Conservation (phyloP, 2,797 vertebrate genomes). For the Euthynnus affinis region DNA sequence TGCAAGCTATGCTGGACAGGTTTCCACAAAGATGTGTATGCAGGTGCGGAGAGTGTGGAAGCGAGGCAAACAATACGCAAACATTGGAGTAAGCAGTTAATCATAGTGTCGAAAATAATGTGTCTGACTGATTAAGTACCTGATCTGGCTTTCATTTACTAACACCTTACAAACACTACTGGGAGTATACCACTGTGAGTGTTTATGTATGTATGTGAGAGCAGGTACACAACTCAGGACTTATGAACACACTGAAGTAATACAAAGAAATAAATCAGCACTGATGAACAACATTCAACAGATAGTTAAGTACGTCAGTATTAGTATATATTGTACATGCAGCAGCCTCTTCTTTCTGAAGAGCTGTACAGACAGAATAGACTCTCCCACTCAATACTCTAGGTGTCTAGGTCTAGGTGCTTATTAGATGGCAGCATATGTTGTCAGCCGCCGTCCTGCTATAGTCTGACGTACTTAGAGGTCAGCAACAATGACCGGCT, state of each 20-base stretch:
- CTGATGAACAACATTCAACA: neutral
- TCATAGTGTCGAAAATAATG: constrained; percentile 32
- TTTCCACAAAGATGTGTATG: neutral
- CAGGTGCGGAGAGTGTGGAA: constrained; percentile 11
- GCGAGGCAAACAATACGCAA: constrained; percentile 12
- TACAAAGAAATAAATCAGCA: neutral
- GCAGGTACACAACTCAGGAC: neutral
- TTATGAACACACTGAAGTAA: neutral
- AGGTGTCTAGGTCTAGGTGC: constrained; percentile 16
- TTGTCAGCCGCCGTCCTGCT: constrained; percentile 25
- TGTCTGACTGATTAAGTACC: constrained; percentile 29
- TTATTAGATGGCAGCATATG: constrained; percentile 39
- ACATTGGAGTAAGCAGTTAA: constrained; percentile 23
- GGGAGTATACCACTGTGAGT: neutral
- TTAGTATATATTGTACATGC: neutral
- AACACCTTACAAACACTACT: constrained; percentile 12
- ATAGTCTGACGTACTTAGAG: constrained; percentile 14
- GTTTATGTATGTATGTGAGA: neutral
- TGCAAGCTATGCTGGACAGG: neutral
- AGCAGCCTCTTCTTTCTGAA: neutral
- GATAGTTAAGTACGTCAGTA: neutral
- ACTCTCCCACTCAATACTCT: neutral
- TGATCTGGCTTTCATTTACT: constrained; percentile 24
- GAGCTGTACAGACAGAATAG: constrained; percentile 5
- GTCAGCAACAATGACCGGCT: neutral